These are phyloP conservation scores for Strigamia maritima DNA, from an alignment of 2,888 invertebrate species.

Conservation along the genomic window DNA sequence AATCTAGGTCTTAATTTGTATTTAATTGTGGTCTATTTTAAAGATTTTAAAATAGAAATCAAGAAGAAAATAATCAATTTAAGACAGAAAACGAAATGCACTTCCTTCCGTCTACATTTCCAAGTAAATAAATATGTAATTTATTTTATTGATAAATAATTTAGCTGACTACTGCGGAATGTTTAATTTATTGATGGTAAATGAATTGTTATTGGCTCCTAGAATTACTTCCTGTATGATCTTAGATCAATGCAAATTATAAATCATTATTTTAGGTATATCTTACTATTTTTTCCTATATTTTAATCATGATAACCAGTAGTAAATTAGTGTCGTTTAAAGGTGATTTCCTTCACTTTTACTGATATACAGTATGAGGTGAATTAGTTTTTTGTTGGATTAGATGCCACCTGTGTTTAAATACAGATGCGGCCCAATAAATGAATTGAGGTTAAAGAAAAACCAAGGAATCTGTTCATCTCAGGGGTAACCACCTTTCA, in stretches of 20 bases:
- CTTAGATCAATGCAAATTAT: background rate
- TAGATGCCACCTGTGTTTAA: background rate
- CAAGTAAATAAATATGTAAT: background rate
- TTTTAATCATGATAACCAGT: background rate
- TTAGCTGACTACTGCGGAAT: background rate
- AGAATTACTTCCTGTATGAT: background rate
- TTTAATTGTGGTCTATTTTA: background rate
- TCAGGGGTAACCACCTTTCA: constrained; percentile 24
- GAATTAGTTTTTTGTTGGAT: background rate
- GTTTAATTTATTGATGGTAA: background rate
- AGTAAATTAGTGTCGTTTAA: background rate
- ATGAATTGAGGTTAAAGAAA: constrained; percentile 15
- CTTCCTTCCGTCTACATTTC: background rate
- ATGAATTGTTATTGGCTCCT: background rate
- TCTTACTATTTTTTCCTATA: background rate
- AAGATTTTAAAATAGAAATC: no score
- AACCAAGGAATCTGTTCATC: constrained; percentile 21
- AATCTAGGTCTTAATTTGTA: background rate
- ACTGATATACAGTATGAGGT: background rate
- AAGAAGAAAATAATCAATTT: no score
- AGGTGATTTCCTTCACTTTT: background rate
- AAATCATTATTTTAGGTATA: background rate
- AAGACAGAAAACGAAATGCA: background rate
- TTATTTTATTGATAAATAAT: background rate
- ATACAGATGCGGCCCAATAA: constrained; percentile 6